Evolutionary conservation across 2,888 invertebrate genomes (phyloP).

Genomic region (Lasioglossum zephyrum): DNA sequence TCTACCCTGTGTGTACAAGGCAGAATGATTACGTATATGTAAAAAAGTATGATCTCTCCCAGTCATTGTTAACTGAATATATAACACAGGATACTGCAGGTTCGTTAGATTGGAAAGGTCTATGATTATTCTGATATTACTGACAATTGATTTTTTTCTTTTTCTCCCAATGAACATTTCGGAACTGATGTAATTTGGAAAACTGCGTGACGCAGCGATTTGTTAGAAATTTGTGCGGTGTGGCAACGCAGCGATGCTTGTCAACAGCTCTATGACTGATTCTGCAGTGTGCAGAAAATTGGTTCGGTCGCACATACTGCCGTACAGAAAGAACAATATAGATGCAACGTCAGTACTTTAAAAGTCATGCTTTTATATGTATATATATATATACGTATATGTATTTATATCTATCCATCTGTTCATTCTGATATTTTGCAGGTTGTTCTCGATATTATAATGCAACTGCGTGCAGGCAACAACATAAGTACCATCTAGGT

Average conservation of each 20-base stretch:
- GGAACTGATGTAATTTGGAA: constrained; percentile 68
- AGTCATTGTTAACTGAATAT: constrained; percentile 49
- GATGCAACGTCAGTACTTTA: constrained; percentile 58
- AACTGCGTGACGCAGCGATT: constrained; percentile 58
- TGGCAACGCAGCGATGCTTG: constrained; percentile 64
- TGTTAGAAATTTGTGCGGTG: constrained; percentile 63
- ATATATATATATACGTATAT: constrained; percentile 61
- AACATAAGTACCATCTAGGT: constrained; percentile 71
- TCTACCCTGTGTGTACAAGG: constrained; percentile 47
- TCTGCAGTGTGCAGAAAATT: constrained; percentile 56
- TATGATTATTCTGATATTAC: constrained; percentile 59
- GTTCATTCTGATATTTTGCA: constrained; percentile 60
- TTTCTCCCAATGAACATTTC: constrained; percentile 50
- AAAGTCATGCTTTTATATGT: constrained; percentile 61
- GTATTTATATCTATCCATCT: constrained; percentile 61
- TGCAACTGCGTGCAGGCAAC: constrained; percentile 62
- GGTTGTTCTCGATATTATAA: constrained; percentile 64
- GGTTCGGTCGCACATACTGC: constrained; percentile 55
- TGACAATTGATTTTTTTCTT: constrained; percentile 50
- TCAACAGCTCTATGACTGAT: constrained; percentile 63
- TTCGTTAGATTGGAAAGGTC: constrained; percentile 70
- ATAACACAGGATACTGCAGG: constrained; percentile 44
- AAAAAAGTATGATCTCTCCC: constrained; percentile 55
- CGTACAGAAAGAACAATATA: constrained; percentile 63
- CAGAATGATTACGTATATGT: constrained; percentile 41